Evolutionary conservation across 37 sponge, comb jelly and placozoan genomes (phyloP).

Genomic region (Dysidea cf. avara): DNA sequence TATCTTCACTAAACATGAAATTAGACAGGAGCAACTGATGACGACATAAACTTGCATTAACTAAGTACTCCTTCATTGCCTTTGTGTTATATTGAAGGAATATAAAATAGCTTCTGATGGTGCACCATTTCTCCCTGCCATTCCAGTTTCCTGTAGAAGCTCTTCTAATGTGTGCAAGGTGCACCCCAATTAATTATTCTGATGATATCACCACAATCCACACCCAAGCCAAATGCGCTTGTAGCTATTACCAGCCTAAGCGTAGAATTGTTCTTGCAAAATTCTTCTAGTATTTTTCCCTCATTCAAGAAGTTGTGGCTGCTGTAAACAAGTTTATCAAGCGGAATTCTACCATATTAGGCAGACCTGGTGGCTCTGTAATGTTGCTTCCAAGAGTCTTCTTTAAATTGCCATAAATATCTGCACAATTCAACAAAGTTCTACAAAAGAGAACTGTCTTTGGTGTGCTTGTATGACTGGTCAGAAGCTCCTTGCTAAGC

Average conservation of each 20-base stretch:
- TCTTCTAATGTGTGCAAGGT: not conserved
- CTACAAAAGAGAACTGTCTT: conserved; percentile 32
- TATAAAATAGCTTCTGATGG: conserved; percentile 1
- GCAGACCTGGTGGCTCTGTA: conserved; percentile 47
- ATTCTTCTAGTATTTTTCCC: conserved; percentile 9
- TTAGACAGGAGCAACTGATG: not conserved
- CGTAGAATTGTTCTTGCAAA: not conserved
- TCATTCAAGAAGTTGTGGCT: conserved; percentile 9
- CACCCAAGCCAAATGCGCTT: conserved; percentile 20
- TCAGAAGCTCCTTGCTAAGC: not conserved
- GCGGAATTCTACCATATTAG: conserved; percentile 5
- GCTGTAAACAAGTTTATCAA: conserved; percentile 46
- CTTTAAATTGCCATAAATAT: conserved; percentile 11
- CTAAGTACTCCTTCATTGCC: not conserved
- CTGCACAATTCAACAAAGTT: conserved; percentile 4
- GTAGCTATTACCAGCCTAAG: conserved; percentile 9
- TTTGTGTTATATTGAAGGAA: not conserved
- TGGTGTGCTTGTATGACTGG: conserved; percentile 2
- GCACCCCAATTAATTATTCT: not conserved
- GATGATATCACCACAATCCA: conserved; percentile 10
- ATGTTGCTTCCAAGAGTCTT: conserved; percentile 17
- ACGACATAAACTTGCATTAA: not conserved
- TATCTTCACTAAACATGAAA: not conserved
- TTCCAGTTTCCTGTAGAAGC: conserved; percentile 15
- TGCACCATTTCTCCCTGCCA: conserved; percentile 11